Percentiles rank a stretch among this genome's conserved stretches.
These are phyloP conservation scores for Diarsia dahlii DNA, from an alignment of 2,888 invertebrate species.

Conservation along the genomic window DNA sequence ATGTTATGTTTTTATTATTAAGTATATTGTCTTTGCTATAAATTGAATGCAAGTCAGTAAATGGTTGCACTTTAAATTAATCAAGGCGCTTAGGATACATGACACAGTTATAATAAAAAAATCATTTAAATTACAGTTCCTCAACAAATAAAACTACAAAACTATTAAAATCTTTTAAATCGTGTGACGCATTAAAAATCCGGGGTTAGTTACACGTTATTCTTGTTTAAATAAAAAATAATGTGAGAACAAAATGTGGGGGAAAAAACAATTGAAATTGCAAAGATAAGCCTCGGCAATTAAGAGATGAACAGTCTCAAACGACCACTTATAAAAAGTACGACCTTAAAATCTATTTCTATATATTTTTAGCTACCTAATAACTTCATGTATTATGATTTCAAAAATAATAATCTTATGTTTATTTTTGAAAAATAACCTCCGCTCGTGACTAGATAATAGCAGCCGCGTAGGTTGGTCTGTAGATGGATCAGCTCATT, in stretches of 20 bases:
- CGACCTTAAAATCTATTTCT: not conserved
- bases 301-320: not conserved
- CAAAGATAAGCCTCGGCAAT: not conserved
- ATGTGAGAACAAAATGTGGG: not conserved
- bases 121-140: too few relatives aligned
- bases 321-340: not conserved
- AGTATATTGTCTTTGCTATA: too few relatives aligned
- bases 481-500: too few relatives aligned
- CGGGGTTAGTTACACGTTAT: not conserved
- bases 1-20: too few relatives aligned
- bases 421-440: too few relatives aligned
- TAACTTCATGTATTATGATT: too few relatives aligned
- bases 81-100: not conserved
- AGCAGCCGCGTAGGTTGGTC: too few relatives aligned
- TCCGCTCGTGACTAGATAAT: too few relatives aligned
- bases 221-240: not conserved
- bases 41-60: not conserved
- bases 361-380: slow-evolving; percentile 5
- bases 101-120: too few relatives aligned
- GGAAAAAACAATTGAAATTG: not conserved
- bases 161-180: not conserved
- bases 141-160: too few relatives aligned
- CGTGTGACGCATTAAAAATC: not conserved
- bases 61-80: not conserved
- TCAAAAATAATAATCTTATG: too few relatives aligned